These are phyloP conservation scores for Hippocampus mohnikei DNA, from an alignment of 2,113 vertebrate species.

Conservation along the genomic window DNA sequence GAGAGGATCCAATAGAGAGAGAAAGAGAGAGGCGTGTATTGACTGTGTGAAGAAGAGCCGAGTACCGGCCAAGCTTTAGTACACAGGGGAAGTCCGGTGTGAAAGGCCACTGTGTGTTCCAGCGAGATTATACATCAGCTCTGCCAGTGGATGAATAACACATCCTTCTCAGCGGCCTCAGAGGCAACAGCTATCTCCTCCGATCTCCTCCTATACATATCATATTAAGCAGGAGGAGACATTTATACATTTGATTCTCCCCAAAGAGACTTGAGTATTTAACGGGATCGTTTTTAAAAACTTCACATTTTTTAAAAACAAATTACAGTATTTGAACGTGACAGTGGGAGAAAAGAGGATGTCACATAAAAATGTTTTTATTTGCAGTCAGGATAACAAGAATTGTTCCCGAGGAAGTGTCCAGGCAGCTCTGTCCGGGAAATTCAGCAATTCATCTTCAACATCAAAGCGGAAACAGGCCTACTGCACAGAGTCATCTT, in stretches of 20 bases:
- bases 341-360: conserved; percentile 30
- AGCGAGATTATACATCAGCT: conserved; percentile 43
- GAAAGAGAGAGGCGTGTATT: conserved; percentile 22
- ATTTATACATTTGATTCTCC: conserved; percentile 5
- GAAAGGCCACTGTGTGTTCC: conserved; percentile 55
- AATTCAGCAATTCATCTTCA: conserved; percentile 56
- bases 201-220: conserved; percentile 18
- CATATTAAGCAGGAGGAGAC: conserved; percentile 6
- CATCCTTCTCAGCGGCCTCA: conserved; percentile 35
- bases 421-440: conserved; percentile 53
- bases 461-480: conserved; percentile 61
- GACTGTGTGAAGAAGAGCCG: conserved; percentile 33
- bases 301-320: background rate
- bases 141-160: conserved; percentile 43
- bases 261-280: background rate
- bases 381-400: conserved; percentile 26
- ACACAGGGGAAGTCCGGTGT: conserved; percentile 51
- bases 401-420: conserved; percentile 54
- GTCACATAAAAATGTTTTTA: conserved; percentile 31
- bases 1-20: conserved; percentile 19
- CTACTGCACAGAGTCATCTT: conserved; percentile 62
- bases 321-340: conserved; percentile 12
- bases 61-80: conserved; percentile 24
- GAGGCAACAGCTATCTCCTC: conserved; percentile 23
- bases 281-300: background rate